phyloP scores from a whole-genome alignment of 2,113 vertebrate species.

The Thryonomys swinderianus region DNA sequence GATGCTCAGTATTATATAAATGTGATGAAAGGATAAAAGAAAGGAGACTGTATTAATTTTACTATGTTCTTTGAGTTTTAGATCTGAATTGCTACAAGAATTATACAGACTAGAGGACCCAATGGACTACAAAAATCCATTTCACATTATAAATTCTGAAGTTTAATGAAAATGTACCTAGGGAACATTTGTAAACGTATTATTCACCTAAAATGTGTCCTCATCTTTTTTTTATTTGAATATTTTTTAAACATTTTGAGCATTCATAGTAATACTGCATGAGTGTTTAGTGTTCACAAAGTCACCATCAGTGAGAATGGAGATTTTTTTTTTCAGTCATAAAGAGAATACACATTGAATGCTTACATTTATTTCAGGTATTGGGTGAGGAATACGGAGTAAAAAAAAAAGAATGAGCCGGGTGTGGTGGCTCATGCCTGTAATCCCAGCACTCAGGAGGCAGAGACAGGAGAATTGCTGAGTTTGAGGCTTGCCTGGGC shows the following conservation, averaged over 20 bases:
- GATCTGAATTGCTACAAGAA: not conserved
- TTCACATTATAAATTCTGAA: conserved; percentile 49
- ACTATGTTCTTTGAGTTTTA: not conserved
- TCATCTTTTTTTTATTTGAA: not conserved
- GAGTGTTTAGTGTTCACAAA: not conserved
- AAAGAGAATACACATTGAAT: not conserved
- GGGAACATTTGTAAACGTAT: conserved; percentile 10
- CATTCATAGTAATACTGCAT: not conserved
- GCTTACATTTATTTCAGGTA: not conserved
- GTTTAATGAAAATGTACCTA: not conserved
- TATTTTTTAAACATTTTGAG: not conserved
- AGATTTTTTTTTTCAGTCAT: not conserved
- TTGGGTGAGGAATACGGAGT: not conserved
- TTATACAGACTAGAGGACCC: not conserved
- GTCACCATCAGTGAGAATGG: not conserved
- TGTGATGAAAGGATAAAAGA: conserved; percentile 27
- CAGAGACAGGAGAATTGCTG: too few species aligned
- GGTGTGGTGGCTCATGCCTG: too few species aligned
- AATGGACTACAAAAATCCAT: not conserved
- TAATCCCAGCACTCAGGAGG: too few species aligned
- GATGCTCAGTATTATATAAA: not conserved
- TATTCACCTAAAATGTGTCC: not conserved
- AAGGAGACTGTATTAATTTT: not conserved
- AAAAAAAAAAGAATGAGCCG: too few species aligned
- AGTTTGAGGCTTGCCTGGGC: too few species aligned